These are phyloP conservation scores for Zaprionus lineosus DNA, from an alignment of 2,888 invertebrate species.

Conservation along the genomic window DNA sequence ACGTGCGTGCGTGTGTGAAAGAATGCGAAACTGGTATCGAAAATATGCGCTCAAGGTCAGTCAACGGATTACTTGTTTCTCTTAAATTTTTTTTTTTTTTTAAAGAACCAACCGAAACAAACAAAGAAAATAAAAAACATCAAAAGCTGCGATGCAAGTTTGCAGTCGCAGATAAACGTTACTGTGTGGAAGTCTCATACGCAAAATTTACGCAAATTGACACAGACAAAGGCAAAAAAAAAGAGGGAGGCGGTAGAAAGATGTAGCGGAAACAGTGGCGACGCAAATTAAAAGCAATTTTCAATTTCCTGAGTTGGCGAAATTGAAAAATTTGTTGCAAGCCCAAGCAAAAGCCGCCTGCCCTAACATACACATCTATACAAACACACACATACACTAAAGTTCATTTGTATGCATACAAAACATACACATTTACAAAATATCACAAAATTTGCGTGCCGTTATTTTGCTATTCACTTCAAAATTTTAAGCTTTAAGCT, in stretches of 20 bases:
- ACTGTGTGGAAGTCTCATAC: constrained; percentile 19
- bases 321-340: constrained; percentile 50
- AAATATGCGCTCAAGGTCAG: constrained; percentile 79
- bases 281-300: constrained; percentile 72
- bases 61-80: constrained; percentile 66
- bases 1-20: constrained; percentile 12
- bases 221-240: constrained; percentile 30
- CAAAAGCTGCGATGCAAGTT: constrained; percentile 55
- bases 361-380: constrained; percentile 24
- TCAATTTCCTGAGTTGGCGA: constrained; percentile 75
- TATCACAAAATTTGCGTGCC: constrained; percentile 44
- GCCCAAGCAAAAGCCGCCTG: constrained; percentile 31
- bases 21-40: constrained; percentile 64
- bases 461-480: constrained; percentile 43
- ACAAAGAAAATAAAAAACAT: constrained; percentile 41
- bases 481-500: constrained; percentile 11
- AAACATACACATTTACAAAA: too few relatives aligned
- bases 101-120: constrained; percentile 23
- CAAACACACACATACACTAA: constrained; percentile 5
- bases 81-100: constrained; percentile 39
- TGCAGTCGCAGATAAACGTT: constrained; percentile 21
- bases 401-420: too few relatives aligned
- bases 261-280: constrained; percentile 62
- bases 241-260: constrained; percentile 18
- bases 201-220: constrained; percentile 56